Evolutionary conservation across 2,797 vertebrate genomes (phyloP), one percentile per base, ranked within the genome.

Genomic region (Typhlichthys eigenmanni): DNA sequence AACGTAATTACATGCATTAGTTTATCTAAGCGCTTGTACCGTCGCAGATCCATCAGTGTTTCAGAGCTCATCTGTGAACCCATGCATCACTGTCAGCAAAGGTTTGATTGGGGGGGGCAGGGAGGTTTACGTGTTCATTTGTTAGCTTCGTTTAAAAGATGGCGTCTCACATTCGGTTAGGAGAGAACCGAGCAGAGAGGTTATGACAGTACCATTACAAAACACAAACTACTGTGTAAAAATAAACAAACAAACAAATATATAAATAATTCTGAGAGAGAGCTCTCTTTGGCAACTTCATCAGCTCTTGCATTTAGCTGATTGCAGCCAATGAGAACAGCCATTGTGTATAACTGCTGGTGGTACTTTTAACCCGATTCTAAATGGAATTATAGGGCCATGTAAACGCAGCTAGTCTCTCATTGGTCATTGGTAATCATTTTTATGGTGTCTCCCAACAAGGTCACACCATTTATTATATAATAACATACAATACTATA

Each of bases 1-100:
- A 98, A 98, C 95, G 94, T 98, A 97, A 98, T 98, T 97, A 98
- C 93, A 95, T 96, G 96, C 95, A 97, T 97, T 98, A 96, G 95
- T 97, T 98, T 97, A 95, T 97, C 94, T 95, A 94, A 97, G 95
- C 95, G 93, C 95, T 94, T 91, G 93, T 95, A 95, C 94, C 94
- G 95, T 96, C 94, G 94, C 94, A 96, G 95, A 97, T 97, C 95
- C 95, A 96, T 98, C 96, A 96, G 96, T 95, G 95, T 82, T 97
- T 99, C 96, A 96, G 92, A 93, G 94, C 95, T 95, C 94, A 98
- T 98, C 96, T 96, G 93, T 92, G 93, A 95, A 94, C 91, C 91
- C 95, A 97, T 99, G 95, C 92, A 97, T 99, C 97, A 98, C 94
- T 98, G 96, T 97, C 96, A 94, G 87, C 87, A 82, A 89, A 90